Evolutionary conservation across 1,140 invertebrate genomes (phyloP).

Genomic region (Littorina saxatilis): DNA sequence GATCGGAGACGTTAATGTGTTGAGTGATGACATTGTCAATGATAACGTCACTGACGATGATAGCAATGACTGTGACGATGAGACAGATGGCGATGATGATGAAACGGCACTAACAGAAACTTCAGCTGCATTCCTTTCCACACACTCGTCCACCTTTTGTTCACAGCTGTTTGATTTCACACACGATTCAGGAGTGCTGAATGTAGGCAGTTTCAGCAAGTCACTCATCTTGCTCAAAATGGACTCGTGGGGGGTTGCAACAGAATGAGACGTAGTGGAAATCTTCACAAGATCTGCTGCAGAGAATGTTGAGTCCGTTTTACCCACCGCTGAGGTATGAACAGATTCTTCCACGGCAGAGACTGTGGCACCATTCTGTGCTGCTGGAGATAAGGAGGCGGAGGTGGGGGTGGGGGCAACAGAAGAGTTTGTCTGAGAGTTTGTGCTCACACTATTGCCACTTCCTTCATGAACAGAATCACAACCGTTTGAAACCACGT

Average conservation of each 20-base stretch:
- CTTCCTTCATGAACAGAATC: neutral
- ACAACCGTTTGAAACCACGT: neutral
- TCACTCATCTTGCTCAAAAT: slow-evolving; percentile 55
- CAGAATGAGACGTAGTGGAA: slow-evolving; percentile 8
- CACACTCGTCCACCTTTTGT: neutral
- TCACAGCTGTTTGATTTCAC: neutral
- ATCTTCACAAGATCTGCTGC: neutral
- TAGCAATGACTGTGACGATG: slow-evolving; percentile 2
- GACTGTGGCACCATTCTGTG: neutral
- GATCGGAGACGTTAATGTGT: slow-evolving; percentile 1
- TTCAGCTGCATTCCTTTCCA: neutral
- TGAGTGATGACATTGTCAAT: slow-evolving; percentile 26
- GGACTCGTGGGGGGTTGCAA: slow-evolving; percentile 57
- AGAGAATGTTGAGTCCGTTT: neutral
- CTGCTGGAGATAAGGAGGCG: neutral
- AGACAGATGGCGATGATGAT: neutral
- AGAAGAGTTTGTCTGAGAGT: slow-evolving; percentile 18
- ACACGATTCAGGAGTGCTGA: neutral
- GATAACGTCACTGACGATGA: slow-evolving; percentile 10
- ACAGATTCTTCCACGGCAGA: no score
- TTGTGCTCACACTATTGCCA: neutral
- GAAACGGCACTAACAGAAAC: neutral
- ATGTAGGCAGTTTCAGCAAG: slow-evolving; percentile 42
- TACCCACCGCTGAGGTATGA: no score
- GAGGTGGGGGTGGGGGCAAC: neutral